A percentile compares a stretch with the other conserved stretches of the same genome.
These are phyloP conservation scores for Theocolax elegans DNA, from an alignment of 1,140 invertebrate species.

Conservation along the genomic window DNA sequence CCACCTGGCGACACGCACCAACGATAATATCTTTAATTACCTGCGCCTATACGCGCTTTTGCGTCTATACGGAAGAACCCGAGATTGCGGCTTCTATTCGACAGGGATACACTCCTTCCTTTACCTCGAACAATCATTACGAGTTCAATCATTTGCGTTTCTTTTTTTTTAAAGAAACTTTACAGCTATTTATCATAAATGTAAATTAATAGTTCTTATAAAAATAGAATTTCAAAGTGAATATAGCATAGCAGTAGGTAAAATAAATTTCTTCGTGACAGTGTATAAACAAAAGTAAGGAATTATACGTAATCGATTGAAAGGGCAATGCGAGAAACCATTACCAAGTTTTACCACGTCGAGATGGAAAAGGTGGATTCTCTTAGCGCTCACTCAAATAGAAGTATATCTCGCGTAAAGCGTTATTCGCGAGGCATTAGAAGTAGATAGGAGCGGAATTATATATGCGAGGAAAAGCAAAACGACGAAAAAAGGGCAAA, in stretches of 20 bases:
- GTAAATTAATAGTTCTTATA: too few relatives aligned
- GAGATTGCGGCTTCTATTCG: conserved; percentile 7
- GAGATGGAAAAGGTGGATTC: not conserved
- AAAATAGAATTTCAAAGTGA: too few relatives aligned
- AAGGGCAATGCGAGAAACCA: conserved; percentile 10
- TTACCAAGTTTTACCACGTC: not conserved
- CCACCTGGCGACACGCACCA: conserved; percentile 60
- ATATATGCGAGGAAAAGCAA: not conserved
- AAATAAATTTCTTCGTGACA: too few relatives aligned
- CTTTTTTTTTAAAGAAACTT: too few relatives aligned
- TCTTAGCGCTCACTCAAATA: not conserved
- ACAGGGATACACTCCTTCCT: conserved; percentile 37
- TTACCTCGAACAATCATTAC: not conserved
- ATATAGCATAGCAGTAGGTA: too few relatives aligned
- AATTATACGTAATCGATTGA: too few relatives aligned
- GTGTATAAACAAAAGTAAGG: too few relatives aligned
- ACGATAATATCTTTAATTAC: conserved; percentile 66
- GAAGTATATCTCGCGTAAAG: too few relatives aligned
- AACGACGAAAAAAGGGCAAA: conserved; percentile 22
- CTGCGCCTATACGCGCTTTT: conserved; percentile 41
- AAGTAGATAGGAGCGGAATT: not conserved
- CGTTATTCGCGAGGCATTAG: not conserved
- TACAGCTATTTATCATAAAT: too few relatives aligned
- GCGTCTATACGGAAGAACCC: not conserved
- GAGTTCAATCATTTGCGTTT: too few relatives aligned